These are phyloP conservation scores for Gobio gobio DNA, from an alignment of 2,113 vertebrate genomes.

Conservation along the genomic window DNA sequence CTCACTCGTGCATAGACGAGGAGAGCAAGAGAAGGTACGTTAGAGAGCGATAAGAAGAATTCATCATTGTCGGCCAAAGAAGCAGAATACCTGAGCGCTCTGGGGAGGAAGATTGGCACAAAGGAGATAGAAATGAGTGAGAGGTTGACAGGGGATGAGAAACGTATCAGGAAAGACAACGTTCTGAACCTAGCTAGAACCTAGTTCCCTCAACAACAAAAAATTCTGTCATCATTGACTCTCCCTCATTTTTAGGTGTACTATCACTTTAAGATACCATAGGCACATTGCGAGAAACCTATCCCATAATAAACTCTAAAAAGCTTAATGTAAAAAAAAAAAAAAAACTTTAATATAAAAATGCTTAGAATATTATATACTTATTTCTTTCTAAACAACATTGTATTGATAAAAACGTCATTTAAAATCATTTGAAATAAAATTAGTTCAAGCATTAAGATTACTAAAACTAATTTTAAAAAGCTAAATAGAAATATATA, in stretches of 20 bases:
- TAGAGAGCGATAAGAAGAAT: conserved; percentile 45
- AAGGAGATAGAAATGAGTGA: conserved; percentile 20
- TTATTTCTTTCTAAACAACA: not conserved
- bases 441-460: not conserved
- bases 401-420: not conserved
- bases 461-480: not conserved
- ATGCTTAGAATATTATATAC: not conserved
- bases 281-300: not conserved
- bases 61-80: conserved; percentile 53
- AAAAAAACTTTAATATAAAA: not conserved
- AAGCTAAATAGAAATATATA: not conserved
- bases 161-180: not conserved
- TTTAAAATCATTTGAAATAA: not conserved
- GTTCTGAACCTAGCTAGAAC: not conserved
- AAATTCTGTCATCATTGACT: not conserved
- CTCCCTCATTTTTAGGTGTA: not conserved
- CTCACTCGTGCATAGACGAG: not conserved
- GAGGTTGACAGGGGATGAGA: not conserved
- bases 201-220: not conserved
- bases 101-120: not conserved
- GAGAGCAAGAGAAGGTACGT: not conserved
- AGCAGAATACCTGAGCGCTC: conserved; percentile 48
- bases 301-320: not conserved
- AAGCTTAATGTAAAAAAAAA: not conserved
- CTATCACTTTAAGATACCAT: not conserved